Percentiles rank a stretch among this genome's conserved stretches.
Conservation (phyloP, 2,888 invertebrate species). For the Sarcophaga caerulescens region DNA sequence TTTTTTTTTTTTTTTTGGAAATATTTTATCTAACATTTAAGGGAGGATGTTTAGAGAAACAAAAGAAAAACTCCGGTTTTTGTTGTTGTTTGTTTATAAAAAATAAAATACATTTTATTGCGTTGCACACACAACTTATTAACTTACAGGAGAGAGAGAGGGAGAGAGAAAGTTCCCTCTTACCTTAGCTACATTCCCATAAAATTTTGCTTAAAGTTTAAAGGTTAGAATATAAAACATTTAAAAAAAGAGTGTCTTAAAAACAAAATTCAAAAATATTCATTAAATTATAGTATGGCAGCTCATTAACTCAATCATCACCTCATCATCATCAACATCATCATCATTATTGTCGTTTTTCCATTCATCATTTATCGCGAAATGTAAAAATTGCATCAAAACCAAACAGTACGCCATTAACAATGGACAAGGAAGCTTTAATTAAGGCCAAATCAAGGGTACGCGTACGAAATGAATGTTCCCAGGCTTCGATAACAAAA, state of each 20-base stretch:
- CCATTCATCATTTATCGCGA: constrained; percentile 82
- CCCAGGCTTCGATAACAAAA: constrained; percentile 86
- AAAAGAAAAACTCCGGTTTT: not conserved
- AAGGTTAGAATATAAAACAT: not conserved
- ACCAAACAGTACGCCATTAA: constrained; percentile 88
- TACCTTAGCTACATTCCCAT: not conserved
- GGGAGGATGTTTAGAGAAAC: not conserved
- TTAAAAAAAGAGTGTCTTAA: constrained; percentile 10
- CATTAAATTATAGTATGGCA: not conserved
- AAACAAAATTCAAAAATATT: not conserved
- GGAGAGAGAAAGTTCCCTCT: not conserved
- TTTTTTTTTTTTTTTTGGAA: not conserved
- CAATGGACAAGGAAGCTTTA: constrained; percentile 89
- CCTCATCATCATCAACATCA: not conserved
- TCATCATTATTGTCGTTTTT: not conserved
- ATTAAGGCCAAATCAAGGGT: constrained; percentile 84
- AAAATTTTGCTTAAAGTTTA: not conserved
- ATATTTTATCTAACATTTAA: constrained; percentile 5
- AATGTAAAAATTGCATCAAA: constrained; percentile 89
- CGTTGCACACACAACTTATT: constrained; percentile 6
- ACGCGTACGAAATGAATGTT: constrained; percentile 80
- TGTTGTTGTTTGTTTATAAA: constrained; percentile 9
- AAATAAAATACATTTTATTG: constrained; percentile 31
- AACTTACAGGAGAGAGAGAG: not conserved
- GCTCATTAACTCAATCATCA: constrained; percentile 1